Conservation (phyloP, 2,797 vertebrate species). For the Amblyopsis hoosieri region DNA sequence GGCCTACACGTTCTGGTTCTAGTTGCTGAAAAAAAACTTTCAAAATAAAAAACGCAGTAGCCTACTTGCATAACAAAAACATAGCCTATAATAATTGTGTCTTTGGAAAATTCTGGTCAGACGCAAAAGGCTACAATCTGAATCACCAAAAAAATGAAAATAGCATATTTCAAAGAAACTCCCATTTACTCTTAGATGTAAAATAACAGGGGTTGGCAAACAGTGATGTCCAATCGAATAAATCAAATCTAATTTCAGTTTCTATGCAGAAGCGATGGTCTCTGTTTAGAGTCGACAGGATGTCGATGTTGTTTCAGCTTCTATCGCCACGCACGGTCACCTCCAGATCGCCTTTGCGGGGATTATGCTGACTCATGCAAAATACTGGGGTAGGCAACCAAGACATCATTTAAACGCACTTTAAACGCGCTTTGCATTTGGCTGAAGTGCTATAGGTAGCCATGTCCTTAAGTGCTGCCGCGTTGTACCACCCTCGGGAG, state of each 20-base stretch:
- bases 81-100: no score
- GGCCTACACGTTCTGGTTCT: no score
- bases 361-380: slow-evolving; percentile 52
- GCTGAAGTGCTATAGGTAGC: slow-evolving; percentile 31
- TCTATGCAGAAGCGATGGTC: neutral
- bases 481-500: slow-evolving; percentile 23
- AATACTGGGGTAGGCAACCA: neutral
- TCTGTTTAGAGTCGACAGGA: slow-evolving; percentile 1
- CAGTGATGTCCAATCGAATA: no score
- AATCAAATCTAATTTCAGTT: slow-evolving; percentile 20
- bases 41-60: no score
- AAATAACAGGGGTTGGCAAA: no score
- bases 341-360: slow-evolving; percentile 31
- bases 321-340: slow-evolving; percentile 34
- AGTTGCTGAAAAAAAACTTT: no score
- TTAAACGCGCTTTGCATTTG: slow-evolving; percentile 28
- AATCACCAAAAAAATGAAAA: slow-evolving; percentile 23
- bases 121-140: neutral
- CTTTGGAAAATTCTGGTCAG: no score
- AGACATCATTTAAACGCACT: slow-evolving; percentile 14
- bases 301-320: slow-evolving; percentile 3
- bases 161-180: slow-evolving; percentile 32
- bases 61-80: no score
- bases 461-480: slow-evolving; percentile 44
- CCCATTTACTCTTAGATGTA: slow-evolving; percentile 29